A percentile compares a stretch with the other conserved stretches of the same genome.
Conservation (phyloP, 1,140 invertebrate genomes). For the Centruroides vittatus region DNA sequence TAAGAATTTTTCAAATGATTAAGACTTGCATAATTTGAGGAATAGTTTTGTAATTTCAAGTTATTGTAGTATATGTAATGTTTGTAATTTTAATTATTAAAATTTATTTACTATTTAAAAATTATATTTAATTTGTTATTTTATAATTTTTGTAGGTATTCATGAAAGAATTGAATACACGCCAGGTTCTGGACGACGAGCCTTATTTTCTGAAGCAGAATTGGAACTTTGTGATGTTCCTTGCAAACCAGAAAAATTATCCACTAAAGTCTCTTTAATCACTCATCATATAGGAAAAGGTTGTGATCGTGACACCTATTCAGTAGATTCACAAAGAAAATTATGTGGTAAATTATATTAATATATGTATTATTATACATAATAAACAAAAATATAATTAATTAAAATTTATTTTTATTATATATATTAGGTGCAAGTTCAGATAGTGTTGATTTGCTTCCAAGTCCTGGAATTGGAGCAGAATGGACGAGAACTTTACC, state of each 20-base stretch:
- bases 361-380: too few relatives aligned
- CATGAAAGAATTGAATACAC: slow-evolving; percentile 82
- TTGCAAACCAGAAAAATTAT: slow-evolving; percentile 45
- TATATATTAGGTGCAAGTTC: slow-evolving; percentile 42
- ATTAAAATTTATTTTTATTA: neutral
- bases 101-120: too few relatives aligned
- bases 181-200: slow-evolving; percentile 59
- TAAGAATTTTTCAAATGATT: too few relatives aligned
- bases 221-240: slow-evolving; percentile 70
- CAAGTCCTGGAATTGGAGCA: slow-evolving; percentile 54
- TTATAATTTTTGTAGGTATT: slow-evolving; percentile 31
- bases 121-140: too few relatives aligned
- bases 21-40: too few relatives aligned
- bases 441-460: slow-evolving; percentile 66
- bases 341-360: slow-evolving; percentile 49
- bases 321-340: slow-evolving; percentile 75
- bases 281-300: slow-evolving; percentile 74
- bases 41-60: too few relatives aligned
- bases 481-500: slow-evolving; percentile 77
- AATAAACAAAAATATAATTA: too few relatives aligned
- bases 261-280: slow-evolving; percentile 49
- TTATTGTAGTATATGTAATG: too few relatives aligned
- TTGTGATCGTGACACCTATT: slow-evolving; percentile 84
- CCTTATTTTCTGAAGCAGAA: slow-evolving; percentile 67
- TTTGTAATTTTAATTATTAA: too few relatives aligned